Evolutionary conservation across 2,888 invertebrate genomes (phyloP).

Genomic region (Aethes cnicana): DNA sequence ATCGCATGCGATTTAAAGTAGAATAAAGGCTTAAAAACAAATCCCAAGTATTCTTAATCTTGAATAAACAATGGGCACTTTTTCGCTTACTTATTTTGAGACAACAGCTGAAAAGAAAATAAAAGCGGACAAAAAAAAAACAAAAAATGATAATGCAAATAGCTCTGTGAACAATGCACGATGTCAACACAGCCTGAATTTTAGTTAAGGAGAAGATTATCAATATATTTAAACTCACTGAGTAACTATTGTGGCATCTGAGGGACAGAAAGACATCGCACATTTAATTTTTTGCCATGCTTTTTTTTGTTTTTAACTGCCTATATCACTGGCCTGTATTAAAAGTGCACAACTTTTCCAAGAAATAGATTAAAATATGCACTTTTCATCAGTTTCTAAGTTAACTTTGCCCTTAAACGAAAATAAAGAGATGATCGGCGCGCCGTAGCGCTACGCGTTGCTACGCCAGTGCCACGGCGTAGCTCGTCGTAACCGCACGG

Average conservation of each 20-base stretch:
- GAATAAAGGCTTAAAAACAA: too few relatives aligned
- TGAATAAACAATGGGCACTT: not conserved
- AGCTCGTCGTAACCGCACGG: slow-evolving; percentile 68
- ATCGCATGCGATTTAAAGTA: too few relatives aligned
- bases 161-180: slow-evolving; percentile 19
- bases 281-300: too few relatives aligned
- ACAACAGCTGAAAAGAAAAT: slow-evolving; percentile 21
- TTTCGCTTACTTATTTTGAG: slow-evolving; percentile 1
- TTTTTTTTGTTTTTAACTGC: too few relatives aligned
- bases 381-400: too few relatives aligned
- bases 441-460: slow-evolving; percentile 17
- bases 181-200: slow-evolving; percentile 7
- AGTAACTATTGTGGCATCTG: too few relatives aligned
- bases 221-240: not conserved
- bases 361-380: too few relatives aligned
- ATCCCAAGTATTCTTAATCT: too few relatives aligned
- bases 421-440: not conserved
- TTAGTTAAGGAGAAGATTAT: slow-evolving; percentile 3
- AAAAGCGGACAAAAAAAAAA: slow-evolving; percentile 24
- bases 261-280: too few relatives aligned
- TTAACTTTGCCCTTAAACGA: slow-evolving; percentile 10
- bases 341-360: too few relatives aligned
- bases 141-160: slow-evolving; percentile 28
- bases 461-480: slow-evolving; percentile 71
- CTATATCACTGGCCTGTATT: too few relatives aligned